phyloP scores from a whole-genome alignment of 2,888 invertebrate species.

The Himalopsyche anomala region DNA sequence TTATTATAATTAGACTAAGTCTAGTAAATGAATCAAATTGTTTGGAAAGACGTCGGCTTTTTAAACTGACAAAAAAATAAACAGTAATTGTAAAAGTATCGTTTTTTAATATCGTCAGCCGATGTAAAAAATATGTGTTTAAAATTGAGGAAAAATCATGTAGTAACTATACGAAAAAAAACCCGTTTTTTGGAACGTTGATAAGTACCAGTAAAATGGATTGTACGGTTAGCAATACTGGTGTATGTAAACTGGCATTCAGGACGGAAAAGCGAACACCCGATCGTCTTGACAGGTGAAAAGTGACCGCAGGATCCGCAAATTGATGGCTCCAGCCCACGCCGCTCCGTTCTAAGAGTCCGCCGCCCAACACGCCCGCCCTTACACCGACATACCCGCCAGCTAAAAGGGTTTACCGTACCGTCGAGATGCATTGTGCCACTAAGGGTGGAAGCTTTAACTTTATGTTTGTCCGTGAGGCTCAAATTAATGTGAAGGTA shows the following conservation, averaged over 20 bases:
- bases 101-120: too few relatives aligned
- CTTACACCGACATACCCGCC: slow-evolving; percentile 17
- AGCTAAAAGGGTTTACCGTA: slow-evolving; percentile 7
- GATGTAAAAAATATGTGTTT: too few relatives aligned
- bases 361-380: not conserved
- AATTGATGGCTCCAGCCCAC: slow-evolving; percentile 56
- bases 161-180: too few relatives aligned
- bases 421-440: slow-evolving; percentile 24
- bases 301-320: slow-evolving; percentile 59
- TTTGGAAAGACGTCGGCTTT: too few relatives aligned
- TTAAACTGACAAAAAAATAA: too few relatives aligned
- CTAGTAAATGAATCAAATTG: too few relatives aligned
- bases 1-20: too few relatives aligned
- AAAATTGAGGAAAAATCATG: too few relatives aligned
- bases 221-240: not conserved
- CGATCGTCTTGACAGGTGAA: slow-evolving; percentile 60
- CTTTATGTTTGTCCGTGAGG: slow-evolving; percentile 27
- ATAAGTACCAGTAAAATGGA: too few relatives aligned
- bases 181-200: too few relatives aligned
- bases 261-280: not conserved
- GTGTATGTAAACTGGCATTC: not conserved
- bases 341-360: not conserved
- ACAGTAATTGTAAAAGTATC: too few relatives aligned
- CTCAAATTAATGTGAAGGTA: slow-evolving; percentile 34
- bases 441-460: slow-evolving; percentile 21